Base-by-base conservation (phyloP, 2,113 vertebrate genomes). In the Natator depressus region DNA sequence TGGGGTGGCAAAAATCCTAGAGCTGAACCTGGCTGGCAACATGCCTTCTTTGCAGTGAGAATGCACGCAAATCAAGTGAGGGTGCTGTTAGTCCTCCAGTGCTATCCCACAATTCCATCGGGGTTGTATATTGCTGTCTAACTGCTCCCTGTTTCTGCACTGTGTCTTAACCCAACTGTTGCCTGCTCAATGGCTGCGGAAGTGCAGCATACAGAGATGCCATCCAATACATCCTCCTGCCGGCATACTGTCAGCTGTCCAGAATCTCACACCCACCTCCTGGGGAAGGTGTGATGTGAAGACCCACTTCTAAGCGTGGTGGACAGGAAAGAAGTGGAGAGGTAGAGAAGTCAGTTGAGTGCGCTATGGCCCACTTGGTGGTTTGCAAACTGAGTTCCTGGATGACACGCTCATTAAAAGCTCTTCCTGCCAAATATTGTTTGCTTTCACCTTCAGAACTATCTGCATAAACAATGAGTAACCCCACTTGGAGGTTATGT, bases 401-500 rank as follows among this genome's bases (percentile, higher is more conserved):
- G 96, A 97, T 88, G 87, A 93, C 93, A 94, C 96, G 89, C 94
- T 96, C 91, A 94, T 91, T 95, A 94, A 91, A 89, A 89, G 80
- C 91, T 24, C 84, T 94, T 87, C 81, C 88, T 96, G 95, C 96
- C 96, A 96, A 97, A 90, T n/a, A 84, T 22, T 91, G 51, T 91
- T 96, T 96, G 91, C 1, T 0, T 92, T 94, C 92, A 91, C 93
- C 89, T 96, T 79, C 94, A 96, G 95, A 75, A 91, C 0, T 0
- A 54, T 54, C 89, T 0, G 1, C 31, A 29, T 76, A 88, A 93
- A 12, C 87, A 94, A 94, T 35, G 78, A 85, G 69, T 42, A 89
- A 78, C 46, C 95, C 80, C 83, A 82, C 76, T 94, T 59, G 57
- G 57, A 59, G 29, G 9, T 31, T 59, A 59, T 31, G 85, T 81